These are phyloP conservation scores for Ferdinandea cuprea DNA, from an alignment of 2,888 invertebrate species.

Conservation along the genomic window DNA sequence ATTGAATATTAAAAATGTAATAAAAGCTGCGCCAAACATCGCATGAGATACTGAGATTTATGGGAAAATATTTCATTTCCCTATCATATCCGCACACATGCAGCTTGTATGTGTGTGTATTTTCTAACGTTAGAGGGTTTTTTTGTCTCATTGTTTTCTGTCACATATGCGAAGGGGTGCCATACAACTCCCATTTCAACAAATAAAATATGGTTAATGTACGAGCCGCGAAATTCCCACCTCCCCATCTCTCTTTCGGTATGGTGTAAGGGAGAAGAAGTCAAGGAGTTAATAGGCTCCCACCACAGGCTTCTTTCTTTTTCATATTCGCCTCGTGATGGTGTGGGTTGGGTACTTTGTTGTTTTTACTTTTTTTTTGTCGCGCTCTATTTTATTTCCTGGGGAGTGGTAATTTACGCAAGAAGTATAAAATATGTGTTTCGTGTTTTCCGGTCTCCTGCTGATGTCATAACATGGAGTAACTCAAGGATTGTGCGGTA, in stretches of 20 bases:
- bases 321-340: too few species aligned
- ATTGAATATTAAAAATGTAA: conserved; percentile 64
- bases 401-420: conserved; percentile 55
- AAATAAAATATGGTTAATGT: conserved; percentile 46
- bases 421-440: conserved; percentile 52
- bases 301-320: conserved; percentile 7
- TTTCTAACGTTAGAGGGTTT: background rate
- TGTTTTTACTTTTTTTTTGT: conserved; percentile 29
- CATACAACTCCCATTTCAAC: background rate
- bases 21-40: conserved; percentile 20
- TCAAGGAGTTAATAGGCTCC: conserved; percentile 53
- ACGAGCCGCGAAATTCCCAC: conserved; percentile 31
- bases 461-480: conserved; percentile 47
- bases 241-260: conserved; percentile 10
- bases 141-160: background rate
- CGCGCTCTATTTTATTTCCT: conserved; percentile 50
- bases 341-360: too few species aligned
- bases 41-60: conserved; percentile 33
- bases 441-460: conserved; percentile 33
- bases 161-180: conserved; percentile 38
- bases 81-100: too few species aligned
- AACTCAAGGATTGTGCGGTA: conserved; percentile 17
- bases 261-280: conserved; percentile 3
- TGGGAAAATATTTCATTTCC: conserved; percentile 37
- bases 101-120: too few species aligned